Percentiles rank a stretch among this genome's conserved stretches.
Evolutionary conservation across 2,797 vertebrate genomes (phyloP).

Genomic region (Gymnoscopelus microlampas): DNA sequence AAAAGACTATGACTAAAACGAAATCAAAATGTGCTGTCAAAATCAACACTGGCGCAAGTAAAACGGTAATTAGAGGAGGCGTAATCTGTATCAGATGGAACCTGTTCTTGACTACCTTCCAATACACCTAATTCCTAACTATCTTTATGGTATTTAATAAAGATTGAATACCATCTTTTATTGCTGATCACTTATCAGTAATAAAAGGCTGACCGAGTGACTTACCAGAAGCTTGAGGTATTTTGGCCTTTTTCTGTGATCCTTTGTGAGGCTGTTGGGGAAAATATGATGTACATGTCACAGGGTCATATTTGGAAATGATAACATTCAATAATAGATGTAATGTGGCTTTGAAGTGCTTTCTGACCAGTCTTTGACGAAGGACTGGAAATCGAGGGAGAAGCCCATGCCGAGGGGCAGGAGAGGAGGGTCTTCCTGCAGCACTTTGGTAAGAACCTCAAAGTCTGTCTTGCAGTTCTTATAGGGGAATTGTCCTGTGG

Average conservation of each 20-base stretch:
- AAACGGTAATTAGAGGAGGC: background rate
- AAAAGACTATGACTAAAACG: too few relatives aligned
- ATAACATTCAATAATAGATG: background rate
- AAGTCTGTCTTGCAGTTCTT: slow-evolving; percentile 98
- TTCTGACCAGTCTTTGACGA: slow-evolving; percentile 94
- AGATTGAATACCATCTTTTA: too few relatives aligned
- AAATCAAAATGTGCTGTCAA: too few relatives aligned
- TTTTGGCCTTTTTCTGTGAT: slow-evolving; percentile 99
- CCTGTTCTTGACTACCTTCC: too few relatives aligned
- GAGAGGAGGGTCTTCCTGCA: slow-evolving; percentile 94
- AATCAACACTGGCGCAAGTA: too few relatives aligned
- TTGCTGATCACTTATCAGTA: fast-evolving
- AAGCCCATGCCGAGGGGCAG: slow-evolving; percentile 94
- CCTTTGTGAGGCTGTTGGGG: slow-evolving; percentile 92
- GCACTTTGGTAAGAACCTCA: slow-evolving; percentile 97
- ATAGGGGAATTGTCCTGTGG: slow-evolving; percentile 95
- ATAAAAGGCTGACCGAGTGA: background rate
- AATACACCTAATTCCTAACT: too few relatives aligned
- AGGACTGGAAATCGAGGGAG: slow-evolving; percentile 95
- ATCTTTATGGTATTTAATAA: too few relatives aligned
- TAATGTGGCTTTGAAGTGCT: background rate
- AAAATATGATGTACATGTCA: slow-evolving; percentile 10
- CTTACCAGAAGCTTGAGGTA: slow-evolving; percentile 95
- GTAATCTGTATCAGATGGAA: too few relatives aligned
- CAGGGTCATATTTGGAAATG: background rate